Evolutionary conservation across 2,797 vertebrate species (phyloP).

Genomic region (Chaunax sp.): DNA sequence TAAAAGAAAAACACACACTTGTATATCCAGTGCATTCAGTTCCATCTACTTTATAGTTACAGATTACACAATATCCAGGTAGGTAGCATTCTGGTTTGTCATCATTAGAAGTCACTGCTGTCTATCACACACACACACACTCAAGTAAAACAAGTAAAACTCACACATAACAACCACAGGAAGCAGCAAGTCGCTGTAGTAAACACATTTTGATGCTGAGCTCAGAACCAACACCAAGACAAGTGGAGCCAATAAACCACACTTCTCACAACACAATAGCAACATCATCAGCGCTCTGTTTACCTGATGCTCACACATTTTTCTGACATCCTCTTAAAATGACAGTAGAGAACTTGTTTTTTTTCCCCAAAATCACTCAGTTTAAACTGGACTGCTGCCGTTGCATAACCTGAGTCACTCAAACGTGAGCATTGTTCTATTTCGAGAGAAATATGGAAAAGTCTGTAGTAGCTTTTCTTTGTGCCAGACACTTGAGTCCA

Average conservation of each 20-base stretch:
- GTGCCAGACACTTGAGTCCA: neutral
- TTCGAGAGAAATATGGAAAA: neutral
- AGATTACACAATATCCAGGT: slow-evolving; percentile 45
- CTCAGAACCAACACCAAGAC: slow-evolving; percentile 27
- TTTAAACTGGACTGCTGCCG: neutral
- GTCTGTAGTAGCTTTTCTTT: slow-evolving; percentile 23
- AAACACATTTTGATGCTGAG: slow-evolving; percentile 46
- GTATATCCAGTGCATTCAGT: slow-evolving; percentile 67
- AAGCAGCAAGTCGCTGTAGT: slow-evolving; percentile 32
- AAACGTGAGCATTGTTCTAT: neutral
- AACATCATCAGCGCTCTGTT: neutral
- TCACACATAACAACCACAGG: slow-evolving; percentile 32
- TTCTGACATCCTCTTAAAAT: slow-evolving; percentile 8
- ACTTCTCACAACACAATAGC: slow-evolving; percentile 28
- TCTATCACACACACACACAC: slow-evolving; percentile 2
- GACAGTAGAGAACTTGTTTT: slow-evolving; percentile 7
- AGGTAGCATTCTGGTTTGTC: slow-evolving; percentile 44
- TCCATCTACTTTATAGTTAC: slow-evolving; percentile 52
- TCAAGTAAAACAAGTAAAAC: neutral
- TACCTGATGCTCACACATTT: neutral
- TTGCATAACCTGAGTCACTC: slow-evolving; percentile 5
- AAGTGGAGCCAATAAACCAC: slow-evolving; percentile 16
- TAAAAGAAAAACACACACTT: slow-evolving; percentile 35
- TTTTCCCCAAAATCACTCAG: neutral
- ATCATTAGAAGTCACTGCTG: slow-evolving; percentile 50